These are phyloP conservation scores for Trichechus manatus DNA, from an alignment of 2,113 vertebrate genomes.

Conservation along the genomic window DNA sequence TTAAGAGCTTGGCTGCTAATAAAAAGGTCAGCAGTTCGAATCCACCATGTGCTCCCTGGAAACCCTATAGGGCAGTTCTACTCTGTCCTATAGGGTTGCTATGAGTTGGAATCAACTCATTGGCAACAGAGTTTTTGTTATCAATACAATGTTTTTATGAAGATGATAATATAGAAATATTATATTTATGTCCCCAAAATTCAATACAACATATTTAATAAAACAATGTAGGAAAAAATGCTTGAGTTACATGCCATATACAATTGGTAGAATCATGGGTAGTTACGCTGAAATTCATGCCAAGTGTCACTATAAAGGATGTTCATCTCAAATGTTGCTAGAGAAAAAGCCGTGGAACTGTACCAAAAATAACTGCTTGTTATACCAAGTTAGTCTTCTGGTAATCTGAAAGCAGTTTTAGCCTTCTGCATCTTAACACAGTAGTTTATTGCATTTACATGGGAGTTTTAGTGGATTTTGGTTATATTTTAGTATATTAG, in stretches of 20 bases:
- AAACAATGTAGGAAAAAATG: neutral
- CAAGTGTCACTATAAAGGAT: neutral
- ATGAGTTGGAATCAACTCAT: too few relatives aligned
- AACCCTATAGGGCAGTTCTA: too few relatives aligned
- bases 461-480: neutral
- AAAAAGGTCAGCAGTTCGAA: too few relatives aligned
- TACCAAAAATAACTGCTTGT: neutral
- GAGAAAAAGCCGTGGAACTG: neutral
- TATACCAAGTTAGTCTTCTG: neutral
- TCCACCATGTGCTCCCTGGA: too few relatives aligned
- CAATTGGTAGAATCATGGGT: neutral
- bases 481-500: neutral
- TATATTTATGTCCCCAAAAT: neutral
- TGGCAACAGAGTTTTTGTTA: neutral
- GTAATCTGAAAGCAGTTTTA: neutral
- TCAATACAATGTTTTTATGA: neutral
- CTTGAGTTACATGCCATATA: neutral
- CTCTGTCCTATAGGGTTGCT: too few relatives aligned
- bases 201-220: neutral
- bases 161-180: slow-evolving; percentile 2
- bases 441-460: neutral
- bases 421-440: neutral
- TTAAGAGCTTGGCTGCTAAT: too few relatives aligned
- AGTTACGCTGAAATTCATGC: neutral
- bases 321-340: neutral